phyloP scores from a whole-genome alignment of 1,140 invertebrate genomes.

The Chymomyza costata region DNA sequence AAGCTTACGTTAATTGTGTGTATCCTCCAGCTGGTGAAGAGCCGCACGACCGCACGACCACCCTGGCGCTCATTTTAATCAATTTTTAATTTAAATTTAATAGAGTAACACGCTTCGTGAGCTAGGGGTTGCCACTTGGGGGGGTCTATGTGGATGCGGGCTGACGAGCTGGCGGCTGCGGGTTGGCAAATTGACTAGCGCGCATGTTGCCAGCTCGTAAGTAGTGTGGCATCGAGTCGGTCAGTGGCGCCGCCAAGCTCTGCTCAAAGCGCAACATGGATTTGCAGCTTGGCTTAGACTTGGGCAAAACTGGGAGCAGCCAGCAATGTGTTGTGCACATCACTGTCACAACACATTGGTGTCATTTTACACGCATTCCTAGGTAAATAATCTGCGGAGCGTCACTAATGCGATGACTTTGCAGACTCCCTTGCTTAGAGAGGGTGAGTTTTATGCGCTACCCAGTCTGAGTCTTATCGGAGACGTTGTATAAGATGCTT shows the following conservation, averaged over 20 bases:
- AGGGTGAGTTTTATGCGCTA: slow-evolving; percentile 21
- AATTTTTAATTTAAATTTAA: slow-evolving; percentile 74
- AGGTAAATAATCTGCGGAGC: slow-evolving; percentile 63
- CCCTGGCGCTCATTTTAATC: slow-evolving; percentile 59
- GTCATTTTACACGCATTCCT: slow-evolving; percentile 66
- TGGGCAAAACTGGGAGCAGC: no score
- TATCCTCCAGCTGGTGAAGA: slow-evolving; percentile 43
- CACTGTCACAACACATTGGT: slow-evolving; percentile 36
- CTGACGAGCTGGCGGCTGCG: neutral
- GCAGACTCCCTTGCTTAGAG: slow-evolving; percentile 1
- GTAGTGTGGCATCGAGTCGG: neutral
- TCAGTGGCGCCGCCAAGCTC: slow-evolving; percentile 13
- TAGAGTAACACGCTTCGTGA: slow-evolving; percentile 60
- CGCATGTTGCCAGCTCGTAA: slow-evolving; percentile 5
- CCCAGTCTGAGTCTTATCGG: no score
- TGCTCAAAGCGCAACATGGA: no score
- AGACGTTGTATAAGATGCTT: neutral
- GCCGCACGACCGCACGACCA: slow-evolving; percentile 1
- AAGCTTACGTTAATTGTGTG: slow-evolving; percentile 67
- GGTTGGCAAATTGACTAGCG: neutral
- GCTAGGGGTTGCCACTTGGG: neutral
- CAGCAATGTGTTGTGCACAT: no score
- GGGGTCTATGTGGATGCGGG: neutral
- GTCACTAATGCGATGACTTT: slow-evolving; percentile 60
- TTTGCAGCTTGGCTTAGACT: no score